A percentile compares a stretch with the other conserved stretches of the same genome.
These are phyloP conservation scores for Leptatherina wallacei DNA, from an alignment of 2,797 vertebrate genomes.

Conservation along the genomic window DNA sequence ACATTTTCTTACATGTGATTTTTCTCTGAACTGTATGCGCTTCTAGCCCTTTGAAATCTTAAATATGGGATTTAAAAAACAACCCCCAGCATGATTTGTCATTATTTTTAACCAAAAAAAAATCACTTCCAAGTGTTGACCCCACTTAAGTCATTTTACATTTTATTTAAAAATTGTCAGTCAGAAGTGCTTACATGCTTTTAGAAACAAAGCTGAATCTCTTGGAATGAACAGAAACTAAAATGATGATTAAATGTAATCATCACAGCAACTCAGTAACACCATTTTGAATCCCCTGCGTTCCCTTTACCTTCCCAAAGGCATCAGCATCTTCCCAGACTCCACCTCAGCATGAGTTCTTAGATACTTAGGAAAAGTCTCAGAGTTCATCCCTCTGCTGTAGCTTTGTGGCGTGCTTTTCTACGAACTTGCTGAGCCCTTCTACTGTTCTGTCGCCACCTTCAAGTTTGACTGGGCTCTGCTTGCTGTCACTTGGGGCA, in stretches of 20 bases:
- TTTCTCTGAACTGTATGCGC: constrained; percentile 12
- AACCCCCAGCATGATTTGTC: neutral
- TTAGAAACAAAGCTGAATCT: constrained; percentile 76
- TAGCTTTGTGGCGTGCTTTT: constrained; percentile 89
- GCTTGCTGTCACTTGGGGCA: constrained; percentile 89
- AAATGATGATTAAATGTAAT: constrained; percentile 61
- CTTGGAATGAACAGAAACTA: constrained; percentile 75
- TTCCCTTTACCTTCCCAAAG: constrained; percentile 50
- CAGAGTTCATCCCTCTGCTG: constrained; percentile 91
- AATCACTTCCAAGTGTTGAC: constrained; percentile 29
- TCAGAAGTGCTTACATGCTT: constrained; percentile 80
- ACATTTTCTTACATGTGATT: constrained; percentile 41
- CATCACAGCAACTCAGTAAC: constrained; percentile 73
- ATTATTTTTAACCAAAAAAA: neutral
- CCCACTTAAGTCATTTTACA: constrained; percentile 32
- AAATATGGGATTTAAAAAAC: neutral
- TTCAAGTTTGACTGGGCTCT: constrained; percentile 91
- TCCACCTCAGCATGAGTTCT: constrained; percentile 71
- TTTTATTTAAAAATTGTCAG: constrained; percentile 84
- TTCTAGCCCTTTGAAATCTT: neutral
- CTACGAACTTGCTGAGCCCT: constrained; percentile 91
- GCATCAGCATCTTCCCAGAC: constrained; percentile 32
- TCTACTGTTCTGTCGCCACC: constrained; percentile 90
- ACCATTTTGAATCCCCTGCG: constrained; percentile 26
- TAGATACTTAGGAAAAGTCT: constrained; percentile 42